Evolutionary conservation across 2,113 vertebrate genomes (phyloP), one percentile per base, ranked within the genome.

Genomic region (Forbesichthys papilliferus): DNA sequence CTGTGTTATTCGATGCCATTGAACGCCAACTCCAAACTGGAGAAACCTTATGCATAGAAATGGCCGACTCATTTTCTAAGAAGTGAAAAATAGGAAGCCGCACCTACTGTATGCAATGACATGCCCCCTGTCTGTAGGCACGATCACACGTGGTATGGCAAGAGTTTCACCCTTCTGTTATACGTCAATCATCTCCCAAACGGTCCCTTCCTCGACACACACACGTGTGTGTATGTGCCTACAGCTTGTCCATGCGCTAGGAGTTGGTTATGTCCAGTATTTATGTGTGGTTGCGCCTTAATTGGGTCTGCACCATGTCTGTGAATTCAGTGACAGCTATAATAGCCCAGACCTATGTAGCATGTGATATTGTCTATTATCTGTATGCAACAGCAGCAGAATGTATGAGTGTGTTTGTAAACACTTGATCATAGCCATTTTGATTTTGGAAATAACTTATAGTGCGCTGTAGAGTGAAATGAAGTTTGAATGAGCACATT

Each of bases 341-440:
- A 82, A 84, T 76, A 56, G 54, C 14, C 42, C 53, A 65, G 69
- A 66, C 77, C 68, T 77, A 72, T 65, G 79, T 42, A 81, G 91
- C 89, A 90, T 90, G 68, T 76, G 82, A 87, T 89, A 69, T 49
- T 51, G 76, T 54, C 66, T 66, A 91, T 91, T 90, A 89, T 55
- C 74, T 20, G 66, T 9, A 66, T 66, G 59, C 79, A 74, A 75
- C 75, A 78, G 61, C 60, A 61, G 27, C 73, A 69, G 77, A 73
- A 20, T 11, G 20, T 66, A 72, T 59, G 60, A 14, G 53, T 47
- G 56, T 63, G 49, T 75, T 73, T 73, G 69, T 84, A 82, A 84
- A 86, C 86, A 85, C 11, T 57, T 48, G 11, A 36, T 65, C 62
- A 77, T 73, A 72, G 46, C 42, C 8, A 47, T 20, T n/a, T 46